Evolutionary conservation across 2,797 vertebrate species (phyloP).

Genomic region (Coranthus polyacanthus): DNA sequence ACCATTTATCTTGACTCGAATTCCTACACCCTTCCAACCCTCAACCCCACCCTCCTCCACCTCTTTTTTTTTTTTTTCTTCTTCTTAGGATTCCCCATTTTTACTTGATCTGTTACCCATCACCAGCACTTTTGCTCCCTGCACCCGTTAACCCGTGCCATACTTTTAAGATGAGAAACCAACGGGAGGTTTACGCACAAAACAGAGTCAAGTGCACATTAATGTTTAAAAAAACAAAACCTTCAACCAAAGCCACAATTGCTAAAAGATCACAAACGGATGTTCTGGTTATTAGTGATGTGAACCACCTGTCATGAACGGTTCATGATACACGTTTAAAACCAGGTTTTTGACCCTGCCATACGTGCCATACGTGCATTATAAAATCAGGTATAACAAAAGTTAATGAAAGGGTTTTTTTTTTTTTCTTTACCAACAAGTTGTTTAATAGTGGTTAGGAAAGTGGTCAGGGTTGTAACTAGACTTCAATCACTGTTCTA

Average conservation of each 20-base stretch:
- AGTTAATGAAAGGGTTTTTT: too few relatives aligned
- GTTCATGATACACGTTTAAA: neutral
- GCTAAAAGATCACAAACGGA: neutral
- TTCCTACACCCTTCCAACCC: slow-evolving; percentile 72
- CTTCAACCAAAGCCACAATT: neutral
- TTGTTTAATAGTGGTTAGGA: too few relatives aligned
- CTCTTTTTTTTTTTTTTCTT: slow-evolving; percentile 40
- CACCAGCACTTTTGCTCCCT: slow-evolving; percentile 71
- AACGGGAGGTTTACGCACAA: neutral
- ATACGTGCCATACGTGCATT: too few relatives aligned
- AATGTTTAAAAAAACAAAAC: slow-evolving; percentile 6
- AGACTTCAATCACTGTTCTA: neutral
- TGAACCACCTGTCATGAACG: slow-evolving; percentile 33
- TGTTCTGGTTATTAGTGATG: neutral
- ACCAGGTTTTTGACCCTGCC: neutral
- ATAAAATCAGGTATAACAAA: too few relatives aligned
- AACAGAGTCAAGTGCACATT: neutral
- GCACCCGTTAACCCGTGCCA: slow-evolving; percentile 54
- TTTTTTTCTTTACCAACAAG: too few relatives aligned
- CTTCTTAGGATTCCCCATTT: slow-evolving; percentile 58
- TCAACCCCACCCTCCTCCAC: slow-evolving; percentile 67
- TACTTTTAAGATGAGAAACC: slow-evolving; percentile 4
- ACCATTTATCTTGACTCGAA: slow-evolving; percentile 81
- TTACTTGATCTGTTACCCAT: slow-evolving; percentile 71
- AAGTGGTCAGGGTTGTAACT: too few relatives aligned